A percentile compares a stretch with the other conserved stretches of the same genome.
These are phyloP conservation scores for Alcedo quadribrachys DNA, from an alignment of 2,797 vertebrate species.

Conservation along the genomic window DNA sequence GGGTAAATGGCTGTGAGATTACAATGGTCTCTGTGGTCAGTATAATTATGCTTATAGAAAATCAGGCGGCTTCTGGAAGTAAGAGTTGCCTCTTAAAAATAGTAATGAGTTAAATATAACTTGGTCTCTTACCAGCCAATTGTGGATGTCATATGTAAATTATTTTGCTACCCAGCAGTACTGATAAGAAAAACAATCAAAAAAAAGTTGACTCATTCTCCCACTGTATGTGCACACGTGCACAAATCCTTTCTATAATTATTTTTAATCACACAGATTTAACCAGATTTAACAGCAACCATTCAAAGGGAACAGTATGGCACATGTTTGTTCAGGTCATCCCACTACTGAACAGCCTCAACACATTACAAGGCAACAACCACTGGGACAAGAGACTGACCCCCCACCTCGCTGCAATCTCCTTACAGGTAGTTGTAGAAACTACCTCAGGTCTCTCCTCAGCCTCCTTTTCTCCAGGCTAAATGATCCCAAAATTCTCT, in stretches of 20 bases:
- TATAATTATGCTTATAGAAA: not conserved
- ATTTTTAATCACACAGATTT: not conserved
- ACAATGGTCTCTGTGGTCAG: not conserved
- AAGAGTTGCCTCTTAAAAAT: not conserved
- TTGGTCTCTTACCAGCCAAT: not conserved
- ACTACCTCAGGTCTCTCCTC: not conserved
- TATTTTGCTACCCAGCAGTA: not conserved
- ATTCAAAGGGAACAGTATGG: not conserved
- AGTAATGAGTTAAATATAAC: not conserved
- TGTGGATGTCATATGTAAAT: not conserved
- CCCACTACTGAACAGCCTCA: not conserved
- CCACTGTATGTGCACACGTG: fast-evolving
- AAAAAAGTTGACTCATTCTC: not conserved
- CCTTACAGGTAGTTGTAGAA: not conserved
- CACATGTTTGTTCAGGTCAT: fast-evolving
- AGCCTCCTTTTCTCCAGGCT: not conserved
- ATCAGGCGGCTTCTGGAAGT: not conserved
- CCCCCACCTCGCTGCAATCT: not conserved
- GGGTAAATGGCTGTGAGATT: not conserved
- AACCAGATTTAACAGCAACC: not conserved
- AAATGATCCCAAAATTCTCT: not conserved
- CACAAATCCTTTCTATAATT: not conserved
- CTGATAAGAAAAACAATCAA: not conserved
- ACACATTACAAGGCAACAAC: fast-evolving
- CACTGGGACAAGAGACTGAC: not conserved